Conservation (phyloP, 2,888 invertebrate species). For the Sicus ferrugineus region DNA sequence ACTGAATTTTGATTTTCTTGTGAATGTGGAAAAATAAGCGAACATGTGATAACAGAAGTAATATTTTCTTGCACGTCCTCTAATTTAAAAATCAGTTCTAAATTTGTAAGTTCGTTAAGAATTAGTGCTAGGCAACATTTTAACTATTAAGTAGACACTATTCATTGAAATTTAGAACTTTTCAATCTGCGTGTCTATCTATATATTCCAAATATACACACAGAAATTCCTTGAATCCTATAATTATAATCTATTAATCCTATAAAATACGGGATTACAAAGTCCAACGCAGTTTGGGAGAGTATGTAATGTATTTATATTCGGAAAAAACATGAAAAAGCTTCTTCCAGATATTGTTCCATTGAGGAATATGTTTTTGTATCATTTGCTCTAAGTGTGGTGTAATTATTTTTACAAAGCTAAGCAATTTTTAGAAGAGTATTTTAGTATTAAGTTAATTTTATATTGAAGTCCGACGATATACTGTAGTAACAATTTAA, state of each 20-base stretch:
- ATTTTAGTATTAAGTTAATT: slow-evolving; percentile 16
- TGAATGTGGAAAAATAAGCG: slow-evolving; percentile 39
- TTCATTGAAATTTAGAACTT: neutral
- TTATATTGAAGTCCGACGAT: slow-evolving; percentile 6
- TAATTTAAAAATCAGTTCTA: neutral
- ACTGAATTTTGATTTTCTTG: slow-evolving; percentile 10
- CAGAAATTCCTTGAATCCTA: neutral
- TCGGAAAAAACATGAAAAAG: neutral
- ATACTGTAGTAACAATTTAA: neutral
- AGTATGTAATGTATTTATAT: neutral
- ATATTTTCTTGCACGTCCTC: slow-evolving; percentile 3
- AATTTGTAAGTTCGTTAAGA: neutral
- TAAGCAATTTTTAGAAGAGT: slow-evolving; percentile 16
- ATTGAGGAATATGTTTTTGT: slow-evolving; percentile 26
- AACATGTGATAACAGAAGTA: slow-evolving; percentile 44
- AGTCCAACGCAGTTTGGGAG: neutral
- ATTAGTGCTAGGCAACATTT: neutral
- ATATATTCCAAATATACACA: slow-evolving; percentile 5
- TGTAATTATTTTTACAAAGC: slow-evolving; percentile 1
- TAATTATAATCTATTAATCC: neutral
- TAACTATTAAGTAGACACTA: neutral
- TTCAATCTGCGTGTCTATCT: slow-evolving; percentile 33
- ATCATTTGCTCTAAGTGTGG: slow-evolving; percentile 26
- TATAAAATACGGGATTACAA: neutral
- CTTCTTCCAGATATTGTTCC: slow-evolving; percentile 20